A percentile compares a stretch with the other conserved stretches of the same genome.
phyloP scores from a whole-genome alignment of 2,888 invertebrate genomes.

The Agriopis marginaria region DNA sequence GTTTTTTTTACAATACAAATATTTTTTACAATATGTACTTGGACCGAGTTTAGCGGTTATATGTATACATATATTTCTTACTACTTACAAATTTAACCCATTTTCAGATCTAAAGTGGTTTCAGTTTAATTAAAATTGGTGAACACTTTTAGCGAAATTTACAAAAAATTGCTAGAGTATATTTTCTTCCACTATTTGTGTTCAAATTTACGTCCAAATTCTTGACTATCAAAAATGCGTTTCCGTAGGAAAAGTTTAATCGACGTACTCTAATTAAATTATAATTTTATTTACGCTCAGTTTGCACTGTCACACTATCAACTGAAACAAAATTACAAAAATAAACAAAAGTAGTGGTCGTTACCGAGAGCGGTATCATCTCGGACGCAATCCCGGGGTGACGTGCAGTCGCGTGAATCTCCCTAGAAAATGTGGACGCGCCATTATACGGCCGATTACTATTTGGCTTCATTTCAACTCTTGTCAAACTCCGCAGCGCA shows the following conservation, averaged over 20 bases:
- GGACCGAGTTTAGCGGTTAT: too few relatives aligned
- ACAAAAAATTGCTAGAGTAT: too few relatives aligned
- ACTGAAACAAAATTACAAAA: constrained; percentile 1
- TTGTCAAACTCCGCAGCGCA: constrained; percentile 21
- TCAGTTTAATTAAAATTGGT: too few relatives aligned
- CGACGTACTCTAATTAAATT: constrained; percentile 14
- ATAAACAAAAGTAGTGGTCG: constrained; percentile 10
- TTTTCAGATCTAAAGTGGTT: too few relatives aligned
- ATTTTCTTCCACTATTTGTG: too few relatives aligned
- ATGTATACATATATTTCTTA: too few relatives aligned
- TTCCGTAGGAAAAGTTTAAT: background rate
- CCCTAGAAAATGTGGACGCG: constrained; percentile 30
- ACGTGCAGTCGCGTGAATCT: constrained; percentile 27
- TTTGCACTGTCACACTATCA: constrained; percentile 1
- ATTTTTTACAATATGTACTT: too few relatives aligned
- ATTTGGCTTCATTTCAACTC: constrained; percentile 45
- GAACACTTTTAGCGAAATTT: too few relatives aligned
- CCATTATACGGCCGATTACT: constrained; percentile 44
- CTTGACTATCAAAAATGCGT: background rate
- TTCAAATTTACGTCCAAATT: background rate
- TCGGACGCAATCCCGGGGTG: background rate
- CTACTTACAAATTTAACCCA: too few relatives aligned
- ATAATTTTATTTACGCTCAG: background rate
- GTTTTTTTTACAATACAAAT: too few relatives aligned
- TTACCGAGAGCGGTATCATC: constrained; percentile 10